A percentile compares a stretch with the other conserved stretches of the same genome.
phyloP scores from a whole-genome alignment of 2,797 vertebrate species.

The Helarctos malayanus region DNA sequence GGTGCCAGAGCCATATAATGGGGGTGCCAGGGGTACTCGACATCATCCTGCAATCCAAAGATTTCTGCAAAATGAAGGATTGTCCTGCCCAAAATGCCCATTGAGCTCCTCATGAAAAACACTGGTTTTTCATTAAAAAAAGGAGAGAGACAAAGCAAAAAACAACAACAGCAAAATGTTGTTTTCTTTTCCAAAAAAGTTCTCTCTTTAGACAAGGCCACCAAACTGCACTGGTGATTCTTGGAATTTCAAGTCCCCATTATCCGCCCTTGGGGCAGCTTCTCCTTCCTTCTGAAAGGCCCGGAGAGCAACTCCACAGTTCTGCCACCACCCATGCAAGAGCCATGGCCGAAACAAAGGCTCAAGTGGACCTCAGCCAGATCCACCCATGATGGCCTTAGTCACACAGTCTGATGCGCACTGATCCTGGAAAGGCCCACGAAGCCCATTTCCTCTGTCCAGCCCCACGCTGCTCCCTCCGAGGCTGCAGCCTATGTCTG shows the following conservation, averaged over 20 bases:
- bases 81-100: neutral
- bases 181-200: neutral
- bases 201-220: rapidly evolving
- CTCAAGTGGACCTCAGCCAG: neutral
- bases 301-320: rapidly evolving
- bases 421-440: neutral
- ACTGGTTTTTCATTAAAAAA: neutral
- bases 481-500: neutral
- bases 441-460: rapidly evolving
- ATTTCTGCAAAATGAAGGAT: rapidly evolving
- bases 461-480: rapidly evolving
- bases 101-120: neutral
- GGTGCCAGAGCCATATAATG: rapidly evolving
- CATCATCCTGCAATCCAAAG: rapidly evolving
- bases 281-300: neutral
- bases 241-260: neutral
- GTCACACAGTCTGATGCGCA: rapidly evolving
- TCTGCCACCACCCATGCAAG: rapidly evolving
- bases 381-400: rapidly evolving
- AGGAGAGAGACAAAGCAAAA: neutral
- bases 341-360: rapidly evolving
- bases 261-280: rapidly evolving
- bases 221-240: rapidly evolving
- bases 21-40: rapidly evolving
- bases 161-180: too few species aligned